Evolutionary conservation across 2,797 vertebrate genomes (phyloP), one percentile per base, ranked within the genome.

Genomic region (Alauda arvensis): DNA sequence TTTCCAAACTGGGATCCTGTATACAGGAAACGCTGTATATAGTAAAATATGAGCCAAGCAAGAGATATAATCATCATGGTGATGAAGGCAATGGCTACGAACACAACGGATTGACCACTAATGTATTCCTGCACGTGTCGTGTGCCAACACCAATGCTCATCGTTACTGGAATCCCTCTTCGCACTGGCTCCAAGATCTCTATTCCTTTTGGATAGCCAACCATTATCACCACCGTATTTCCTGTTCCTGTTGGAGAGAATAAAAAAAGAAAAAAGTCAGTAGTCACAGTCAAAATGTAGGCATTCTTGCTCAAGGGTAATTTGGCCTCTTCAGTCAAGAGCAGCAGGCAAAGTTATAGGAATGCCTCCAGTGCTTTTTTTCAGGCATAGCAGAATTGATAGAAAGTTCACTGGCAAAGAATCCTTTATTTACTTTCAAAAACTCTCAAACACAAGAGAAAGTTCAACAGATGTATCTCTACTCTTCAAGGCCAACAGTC

Each of bases 31-130:
- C 97, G 97, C n/a, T 97, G 97, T 80, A 97, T 96, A 26, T 97
- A 97, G 94, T 97, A 98, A 94, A 98, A 97, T 91, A 98, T 97
- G 23, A 98, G 96, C 97, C 97, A 98, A 28, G 97, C 97, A 8
- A 98, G 93, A 0, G 97, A 98, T 79, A 98, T 97, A 48, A 98
- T 97, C 97, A 97, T 97, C 97, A 98, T 97, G 62, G 97, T 97
- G 93, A 98, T 97, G 83, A 98, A 97, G 46, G 97, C 97, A 2
- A 97, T 97, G 84, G 97, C 96, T 70, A 98, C 97, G 85, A 98
- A 98, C 78, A 98, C 97, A 81, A 97, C 97, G 2, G 97, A 98
- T 70, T 98, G 97, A 28, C 97, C 96, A 23, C 93, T 97, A 49
- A 97, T 96, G 66, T 96, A 96, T 59, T 98, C 97, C 39, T 97